Percentiles rank a stretch among this genome's conserved stretches.
phyloP scores from a whole-genome alignment of 1,140 invertebrate genomes.

The Oryzaephilus surinamensis region DNA sequence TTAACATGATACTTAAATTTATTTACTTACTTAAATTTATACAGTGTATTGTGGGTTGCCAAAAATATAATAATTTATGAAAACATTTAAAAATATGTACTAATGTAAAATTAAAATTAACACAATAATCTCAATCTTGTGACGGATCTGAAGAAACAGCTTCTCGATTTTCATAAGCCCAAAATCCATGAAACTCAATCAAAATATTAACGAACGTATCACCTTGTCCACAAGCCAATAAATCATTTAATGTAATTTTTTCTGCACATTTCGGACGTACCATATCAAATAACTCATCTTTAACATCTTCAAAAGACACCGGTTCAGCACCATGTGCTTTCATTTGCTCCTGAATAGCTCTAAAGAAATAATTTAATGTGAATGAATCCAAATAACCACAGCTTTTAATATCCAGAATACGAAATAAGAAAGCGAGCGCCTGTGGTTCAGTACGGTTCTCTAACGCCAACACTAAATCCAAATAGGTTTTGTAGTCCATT shows the following conservation, averaged over 20 bases:
- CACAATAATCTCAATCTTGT: too few species aligned
- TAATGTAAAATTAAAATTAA: not conserved
- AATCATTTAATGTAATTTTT: conserved; percentile 80
- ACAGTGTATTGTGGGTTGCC: too few species aligned
- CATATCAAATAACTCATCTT: conserved; percentile 98
- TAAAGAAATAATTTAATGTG: conserved; percentile 87
- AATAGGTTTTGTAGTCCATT: conserved; percentile 96
- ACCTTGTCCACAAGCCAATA: conserved; percentile 72
- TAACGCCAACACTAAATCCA: conserved; percentile 88
- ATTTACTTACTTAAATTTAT: too few species aligned
- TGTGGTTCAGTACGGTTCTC: conserved; percentile 89
- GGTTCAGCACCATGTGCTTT: conserved; percentile 70
- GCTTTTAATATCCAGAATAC: conserved; percentile 83
- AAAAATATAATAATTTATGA: too few species aligned
- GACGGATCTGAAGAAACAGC: conserved; percentile 49
- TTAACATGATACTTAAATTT: too few species aligned
- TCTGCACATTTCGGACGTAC: conserved; percentile 76
- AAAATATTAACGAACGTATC: conserved; percentile 89
- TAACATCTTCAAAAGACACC: conserved; percentile 87
- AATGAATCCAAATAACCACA: conserved; percentile 83
- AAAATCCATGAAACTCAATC: conserved; percentile 93
- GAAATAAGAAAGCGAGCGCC: conserved; percentile 83
- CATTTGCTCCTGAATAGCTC: conserved; percentile 87
- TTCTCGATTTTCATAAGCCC: conserved; percentile 91
- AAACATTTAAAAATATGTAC: too few species aligned